These are phyloP conservation scores for Drosophila willistoni DNA, from an alignment of 1,140 invertebrate genomes.

Conservation along the genomic window DNA sequence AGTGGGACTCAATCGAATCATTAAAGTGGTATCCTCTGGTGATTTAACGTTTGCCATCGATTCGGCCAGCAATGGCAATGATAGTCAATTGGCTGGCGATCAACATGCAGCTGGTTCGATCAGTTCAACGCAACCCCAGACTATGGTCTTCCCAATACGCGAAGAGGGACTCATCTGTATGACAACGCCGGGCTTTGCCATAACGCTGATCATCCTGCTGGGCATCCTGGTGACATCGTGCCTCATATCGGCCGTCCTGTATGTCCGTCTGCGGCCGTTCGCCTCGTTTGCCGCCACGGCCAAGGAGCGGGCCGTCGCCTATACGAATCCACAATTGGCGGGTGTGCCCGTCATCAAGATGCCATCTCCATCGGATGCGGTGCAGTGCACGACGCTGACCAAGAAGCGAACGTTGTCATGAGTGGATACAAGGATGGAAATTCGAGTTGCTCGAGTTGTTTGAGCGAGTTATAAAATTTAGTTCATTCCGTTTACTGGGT, in stretches of 20 bases:
- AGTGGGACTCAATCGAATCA: conserved; percentile 92
- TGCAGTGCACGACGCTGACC: conserved; percentile 69
- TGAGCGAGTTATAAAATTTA: conserved; percentile 39
- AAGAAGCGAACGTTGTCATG: conserved; percentile 76
- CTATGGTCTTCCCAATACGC: conserved; percentile 88
- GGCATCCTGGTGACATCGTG: conserved; percentile 92
- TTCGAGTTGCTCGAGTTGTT: neutral
- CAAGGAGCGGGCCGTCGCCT: conserved; percentile 84
- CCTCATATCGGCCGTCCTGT: conserved; percentile 92
- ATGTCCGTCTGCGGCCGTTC: conserved; percentile 89
- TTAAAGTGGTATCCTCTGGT: conserved; percentile 92
- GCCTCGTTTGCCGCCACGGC: conserved; percentile 84
- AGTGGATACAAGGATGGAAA: conserved; percentile 22
- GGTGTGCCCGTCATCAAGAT: conserved; percentile 68
- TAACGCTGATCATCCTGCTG: conserved; percentile 91
- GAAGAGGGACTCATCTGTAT: conserved; percentile 92
- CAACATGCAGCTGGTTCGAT: conserved; percentile 83
- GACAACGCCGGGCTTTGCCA: conserved; percentile 94
- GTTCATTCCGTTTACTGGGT: conserved; percentile 68
- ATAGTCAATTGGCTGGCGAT: conserved; percentile 17
- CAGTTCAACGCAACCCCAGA: conserved; percentile 83
- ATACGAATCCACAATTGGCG: conserved; percentile 81
- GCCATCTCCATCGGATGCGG: conserved; percentile 52
- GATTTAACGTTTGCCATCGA: conserved; percentile 92
- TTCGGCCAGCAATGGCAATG: conserved; percentile 76